Base-by-base conservation (phyloP, 2,888 invertebrate genomes). In the Blastobasis lacticolella region DNA sequence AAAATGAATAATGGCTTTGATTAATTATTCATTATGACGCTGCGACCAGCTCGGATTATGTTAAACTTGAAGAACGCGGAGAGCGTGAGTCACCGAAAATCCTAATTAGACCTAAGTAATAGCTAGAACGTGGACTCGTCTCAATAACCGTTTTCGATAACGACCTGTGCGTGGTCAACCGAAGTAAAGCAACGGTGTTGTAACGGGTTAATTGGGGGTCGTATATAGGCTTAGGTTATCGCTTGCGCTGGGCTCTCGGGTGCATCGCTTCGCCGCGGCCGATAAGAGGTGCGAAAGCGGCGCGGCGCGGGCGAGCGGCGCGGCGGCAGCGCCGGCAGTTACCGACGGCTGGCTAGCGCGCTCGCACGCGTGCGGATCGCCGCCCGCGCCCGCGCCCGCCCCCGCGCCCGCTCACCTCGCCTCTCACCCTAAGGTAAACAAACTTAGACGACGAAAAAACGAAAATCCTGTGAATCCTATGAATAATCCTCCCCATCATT, bases 291-390 rank as follows among this genome's bases (percentile, higher is more conserved):
- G 73, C 66, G 71, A 72, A 63, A 69, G 67, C 64, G 67, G 53
- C 52, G 54, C 57, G 55, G 52, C 62, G 58, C 61, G 65, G 67
- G 63, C 67, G 54, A 50, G 55, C 57, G 54, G 52, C 62, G 59
- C 61, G 67, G 66, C 69, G 63, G 66, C 66, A 62, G 64, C 74
- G 69, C 64, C 76, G 72, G 84, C 85, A 86, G 86, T 86, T 66
- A 73, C 69, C 70, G 61, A 78, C 81, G 77, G 83, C 73, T 78
- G 81, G 81, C 81, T 78, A 72, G 77, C 77, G 84, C 78, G 86
- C 79, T 71, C 78, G 82, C 78, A 83, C 87, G 87, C 83, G 85
- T 80, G 62, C 64, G 69, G 79, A 80, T 78, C 78, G 77, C 70
- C 69, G 61, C 60, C 67, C 67, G 71, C 72, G 64, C 63, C 68